Evolutionary conservation across 2,113 vertebrate species (phyloP), one percentile per base, ranked within the genome.

Genomic region (Gopherus evgoodei): DNA sequence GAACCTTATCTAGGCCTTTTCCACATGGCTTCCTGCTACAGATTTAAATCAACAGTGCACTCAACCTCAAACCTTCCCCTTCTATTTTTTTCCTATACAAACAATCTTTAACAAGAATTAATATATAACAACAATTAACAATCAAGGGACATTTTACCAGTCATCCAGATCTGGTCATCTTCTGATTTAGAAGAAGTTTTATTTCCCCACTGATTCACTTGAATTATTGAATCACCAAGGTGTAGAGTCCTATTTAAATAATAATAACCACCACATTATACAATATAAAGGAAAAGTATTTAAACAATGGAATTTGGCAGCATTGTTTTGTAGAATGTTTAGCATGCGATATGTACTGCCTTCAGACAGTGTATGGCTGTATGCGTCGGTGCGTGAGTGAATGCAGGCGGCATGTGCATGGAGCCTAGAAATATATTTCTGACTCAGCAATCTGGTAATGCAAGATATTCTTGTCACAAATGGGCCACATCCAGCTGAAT

Each of bases 281-380:
- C 31, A 65, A 81, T 56, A 56, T 22, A 38, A 89, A 86, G 25
- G 25, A 89, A 90, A 49, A 8, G 2, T 56, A 91, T 2, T 94
- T 96, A 95, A 65, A 65, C 22, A 35, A 86, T 90, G 93, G 24
- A 54, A 56, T 91, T 69, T 38, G 62, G 54, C 94, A 91, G 94
- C 62, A 86, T 96, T 85, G 84, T 52, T 95, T 94, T 90, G 17
- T 49, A 81, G 9, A 76, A 16, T 13, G 6, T 83, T 90, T 84
- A 92, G 25, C 56, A 31, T 50, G 56, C 59, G 93, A 85, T 87
- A 93, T 83, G 72, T 94, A 22, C 12, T 92, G 35, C 22, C 17
- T 96, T 42, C 95, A 53, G 95, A 35, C 92, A 53, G 25, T 78
- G 16, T 50, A 59, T 82, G 57, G 22, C 25, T 59, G 57, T 6